These are phyloP conservation scores for Artemia sp. DNA, from an alignment of 2,888 invertebrate genomes.

Conservation along the genomic window DNA sequence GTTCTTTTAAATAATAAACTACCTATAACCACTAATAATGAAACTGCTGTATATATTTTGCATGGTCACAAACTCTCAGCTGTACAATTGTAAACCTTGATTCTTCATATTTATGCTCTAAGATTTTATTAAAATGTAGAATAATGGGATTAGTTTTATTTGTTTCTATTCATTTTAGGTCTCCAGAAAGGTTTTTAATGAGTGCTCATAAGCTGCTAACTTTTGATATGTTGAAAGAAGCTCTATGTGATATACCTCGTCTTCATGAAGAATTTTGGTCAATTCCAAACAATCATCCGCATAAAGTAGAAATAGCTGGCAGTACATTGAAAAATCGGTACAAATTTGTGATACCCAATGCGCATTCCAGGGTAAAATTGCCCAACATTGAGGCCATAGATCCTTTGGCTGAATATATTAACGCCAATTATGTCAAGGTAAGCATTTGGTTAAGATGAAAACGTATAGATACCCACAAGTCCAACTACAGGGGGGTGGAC, in stretches of 20 bases:
- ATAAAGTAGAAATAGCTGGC: conserved; percentile 71
- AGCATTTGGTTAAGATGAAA: conserved; percentile 25
- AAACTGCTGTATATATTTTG: too few relatives aligned
- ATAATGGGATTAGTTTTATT: too few relatives aligned
- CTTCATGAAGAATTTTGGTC: conserved; percentile 86
- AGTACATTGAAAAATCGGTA: conserved; percentile 78
- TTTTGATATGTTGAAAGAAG: conserved; percentile 37
- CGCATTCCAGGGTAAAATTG: conserved; percentile 62
- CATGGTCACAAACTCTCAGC: too few relatives aligned
- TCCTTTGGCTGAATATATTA: conserved; percentile 54
- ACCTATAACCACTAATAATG: too few relatives aligned
- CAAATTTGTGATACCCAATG: conserved; percentile 71
- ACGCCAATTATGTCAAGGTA: conserved; percentile 84
- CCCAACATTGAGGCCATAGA: conserved; percentile 38
- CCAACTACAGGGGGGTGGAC: background rate
- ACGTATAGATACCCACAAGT: background rate
- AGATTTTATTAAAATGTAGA: too few relatives aligned
- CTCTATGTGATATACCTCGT: conserved; percentile 35
- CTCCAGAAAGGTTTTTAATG: conserved; percentile 39
- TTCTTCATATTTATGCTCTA: too few relatives aligned
- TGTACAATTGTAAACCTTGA: too few relatives aligned
- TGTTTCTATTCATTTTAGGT: conserved; percentile 30
- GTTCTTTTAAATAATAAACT: too few relatives aligned
- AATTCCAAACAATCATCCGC: conserved; percentile 76
- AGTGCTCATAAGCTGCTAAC: conserved; percentile 41